phyloP scores from a whole-genome alignment of 2,113 vertebrate genomes.

The Pseudorectes ferrugineus region DNA sequence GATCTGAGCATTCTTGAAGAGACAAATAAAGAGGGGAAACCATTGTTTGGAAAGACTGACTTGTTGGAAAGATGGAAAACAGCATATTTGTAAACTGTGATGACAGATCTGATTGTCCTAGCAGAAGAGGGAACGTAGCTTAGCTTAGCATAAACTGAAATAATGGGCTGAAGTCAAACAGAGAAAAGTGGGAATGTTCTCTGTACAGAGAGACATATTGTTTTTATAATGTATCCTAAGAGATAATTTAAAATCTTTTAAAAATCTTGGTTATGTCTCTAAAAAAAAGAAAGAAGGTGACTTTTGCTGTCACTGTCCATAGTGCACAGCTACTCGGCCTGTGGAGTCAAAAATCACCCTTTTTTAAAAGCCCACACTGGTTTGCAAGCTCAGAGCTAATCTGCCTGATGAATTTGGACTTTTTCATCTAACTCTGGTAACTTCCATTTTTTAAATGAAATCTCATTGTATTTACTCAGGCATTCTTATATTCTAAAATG shows the following conservation, averaged over 20 bases:
- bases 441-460: neutral
- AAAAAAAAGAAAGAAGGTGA: neutral
- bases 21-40: neutral
- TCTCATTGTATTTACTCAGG: neutral
- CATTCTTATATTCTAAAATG: neutral
- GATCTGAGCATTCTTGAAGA: neutral
- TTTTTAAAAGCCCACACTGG: neutral
- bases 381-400: neutral
- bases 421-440: neutral
- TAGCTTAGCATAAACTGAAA: neutral
- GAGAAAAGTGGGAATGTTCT: neutral
- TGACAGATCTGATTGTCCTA: neutral
- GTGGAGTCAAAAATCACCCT: neutral
- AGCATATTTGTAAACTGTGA: neutral
- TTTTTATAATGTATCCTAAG: neutral
- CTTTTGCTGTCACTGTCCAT: neutral
- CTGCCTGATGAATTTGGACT: neutral
- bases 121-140: neutral
- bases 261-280: neutral
- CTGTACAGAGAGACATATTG: neutral
- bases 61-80: neutral
- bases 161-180: neutral
- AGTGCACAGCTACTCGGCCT: fast-evolving
- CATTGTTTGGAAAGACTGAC: neutral
- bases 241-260: neutral